Evolutionary conservation across 2,888 invertebrate species (phyloP).

Genomic region (Hanleya hanleyi): DNA sequence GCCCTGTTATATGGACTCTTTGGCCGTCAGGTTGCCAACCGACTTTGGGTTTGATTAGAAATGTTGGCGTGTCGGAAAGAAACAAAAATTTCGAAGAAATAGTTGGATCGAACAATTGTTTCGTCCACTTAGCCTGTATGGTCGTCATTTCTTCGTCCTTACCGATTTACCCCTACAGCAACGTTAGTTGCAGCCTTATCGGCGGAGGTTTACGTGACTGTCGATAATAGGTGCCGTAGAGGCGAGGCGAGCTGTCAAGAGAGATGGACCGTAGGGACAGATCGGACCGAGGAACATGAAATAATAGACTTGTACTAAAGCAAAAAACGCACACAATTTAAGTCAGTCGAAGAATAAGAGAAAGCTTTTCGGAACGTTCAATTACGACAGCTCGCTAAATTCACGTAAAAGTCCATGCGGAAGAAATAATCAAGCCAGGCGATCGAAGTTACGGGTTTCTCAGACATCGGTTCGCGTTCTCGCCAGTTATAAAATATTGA

Average conservation of each 20-base stretch:
- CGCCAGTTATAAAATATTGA: constrained; percentile 8
- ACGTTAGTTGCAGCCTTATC: too few species aligned
- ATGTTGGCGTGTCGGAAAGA: too few species aligned
- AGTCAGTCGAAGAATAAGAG: not conserved
- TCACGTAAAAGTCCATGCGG: not conserved
- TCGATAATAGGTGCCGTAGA: not conserved
- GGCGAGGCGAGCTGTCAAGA: not conserved
- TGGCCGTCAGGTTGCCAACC: too few species aligned
- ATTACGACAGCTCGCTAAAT: constrained; percentile 5
- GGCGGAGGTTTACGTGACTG: constrained; percentile 10
- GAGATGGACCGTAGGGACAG: constrained; percentile 1
- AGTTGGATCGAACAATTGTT: too few species aligned
- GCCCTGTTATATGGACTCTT: too few species aligned
- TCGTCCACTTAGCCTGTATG: too few species aligned
- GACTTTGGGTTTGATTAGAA: too few species aligned
- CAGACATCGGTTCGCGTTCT: not conserved
- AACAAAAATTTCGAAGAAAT: too few species aligned
- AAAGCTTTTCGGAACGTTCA: constrained; percentile 2
- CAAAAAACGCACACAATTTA: not conserved
- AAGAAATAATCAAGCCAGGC: constrained; percentile 5
- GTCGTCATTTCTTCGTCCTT: too few species aligned
- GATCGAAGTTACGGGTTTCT: constrained; percentile 7
- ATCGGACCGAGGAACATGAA: not conserved
- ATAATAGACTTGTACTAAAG: too few species aligned
- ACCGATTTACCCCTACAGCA: too few species aligned